phyloP scores from a whole-genome alignment of 2,113 vertebrate species.

The Oreocharis arfaki region DNA sequence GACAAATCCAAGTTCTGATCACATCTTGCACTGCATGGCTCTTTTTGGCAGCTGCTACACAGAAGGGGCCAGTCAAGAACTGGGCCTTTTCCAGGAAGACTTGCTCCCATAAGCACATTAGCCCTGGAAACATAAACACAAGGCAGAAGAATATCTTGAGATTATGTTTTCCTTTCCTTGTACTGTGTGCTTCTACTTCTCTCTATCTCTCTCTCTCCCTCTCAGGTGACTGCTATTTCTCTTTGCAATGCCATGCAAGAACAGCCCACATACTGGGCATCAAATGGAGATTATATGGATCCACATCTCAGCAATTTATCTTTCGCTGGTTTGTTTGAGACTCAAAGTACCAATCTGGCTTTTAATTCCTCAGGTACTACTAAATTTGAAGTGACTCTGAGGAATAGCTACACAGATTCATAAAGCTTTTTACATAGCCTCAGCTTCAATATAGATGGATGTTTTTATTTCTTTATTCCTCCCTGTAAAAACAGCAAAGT shows the following conservation, averaged over 20 bases:
- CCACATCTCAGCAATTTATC: not conserved
- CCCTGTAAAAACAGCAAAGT: not conserved
- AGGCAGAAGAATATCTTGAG: not conserved
- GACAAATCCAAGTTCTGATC: not conserved
- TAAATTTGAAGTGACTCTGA: conserved; percentile 27
- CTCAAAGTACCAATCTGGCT: not conserved
- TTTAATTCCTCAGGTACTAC: not conserved
- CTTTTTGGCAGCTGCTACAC: not conserved
- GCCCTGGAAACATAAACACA: not conserved
- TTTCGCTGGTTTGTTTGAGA: conserved; percentile 13
- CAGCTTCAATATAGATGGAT: not conserved
- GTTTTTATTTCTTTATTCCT: not conserved
- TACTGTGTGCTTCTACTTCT: not conserved
- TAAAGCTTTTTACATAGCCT: not conserved
- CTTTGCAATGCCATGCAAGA: not conserved
- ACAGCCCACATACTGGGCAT: not conserved
- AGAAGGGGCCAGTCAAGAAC: not conserved
- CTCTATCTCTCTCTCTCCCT: not conserved
- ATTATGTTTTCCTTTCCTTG: not conserved
- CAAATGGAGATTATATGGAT: conserved; percentile 9
- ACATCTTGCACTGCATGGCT: rapidly evolving
- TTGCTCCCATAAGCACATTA: not conserved
- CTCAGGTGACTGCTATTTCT: not conserved
- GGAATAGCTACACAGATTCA: not conserved
- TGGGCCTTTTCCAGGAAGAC: not conserved